Evolutionary conservation across 2,888 invertebrate genomes (phyloP), one percentile per base, ranked within the genome.

Genomic region (Trissonchulus sp.): DNA sequence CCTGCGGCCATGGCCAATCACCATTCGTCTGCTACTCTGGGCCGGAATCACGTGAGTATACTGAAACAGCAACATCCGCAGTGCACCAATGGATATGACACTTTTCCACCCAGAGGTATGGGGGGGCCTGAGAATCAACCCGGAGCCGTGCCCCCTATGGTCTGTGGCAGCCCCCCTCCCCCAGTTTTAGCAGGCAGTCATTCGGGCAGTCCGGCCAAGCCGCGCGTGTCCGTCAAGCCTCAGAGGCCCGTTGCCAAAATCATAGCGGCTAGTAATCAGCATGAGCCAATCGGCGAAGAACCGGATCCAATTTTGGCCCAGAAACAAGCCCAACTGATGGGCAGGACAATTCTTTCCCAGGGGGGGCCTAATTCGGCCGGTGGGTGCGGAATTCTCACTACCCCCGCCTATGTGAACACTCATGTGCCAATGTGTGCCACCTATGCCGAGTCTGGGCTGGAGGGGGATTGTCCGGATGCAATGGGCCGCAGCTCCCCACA

Each of bases 171-270:
- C 48, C 8, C 8, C 23, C 23, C 8, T 23, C 48, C 48, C 23
- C 8, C 8, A 8, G 8, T 48, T 48, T 8, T 23, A 15, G 48
- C 48, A 85, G 80, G 91, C 91, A 80, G 92, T 92, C 0, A 91
- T 92, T 1, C 93, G 93, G 3, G 94, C 94, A 0, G 85, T 94
- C 77, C 93, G 94, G 0, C 89, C 94, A 75, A 48, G 48, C 93
- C 93, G 1, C 88, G 93, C 78, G 91, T 91, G 0, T 87, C 91
- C 23, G 91, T 92, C 34, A 89, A 92, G 77, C 92, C 93, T 2
- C n/a, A n/a, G n/a, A 88, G 93, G 72, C 92, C 92, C 0, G 90
- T 92, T 23, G 92, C 92, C 8, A 93, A 93, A 86, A 91, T 89
- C 18, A 65, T 65, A 8, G 48, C 48, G 3, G n/a, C n/a, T n/a